Base-by-base conservation (phyloP, 2,888 invertebrate genomes). In the Drosophila aldrichi region DNA sequence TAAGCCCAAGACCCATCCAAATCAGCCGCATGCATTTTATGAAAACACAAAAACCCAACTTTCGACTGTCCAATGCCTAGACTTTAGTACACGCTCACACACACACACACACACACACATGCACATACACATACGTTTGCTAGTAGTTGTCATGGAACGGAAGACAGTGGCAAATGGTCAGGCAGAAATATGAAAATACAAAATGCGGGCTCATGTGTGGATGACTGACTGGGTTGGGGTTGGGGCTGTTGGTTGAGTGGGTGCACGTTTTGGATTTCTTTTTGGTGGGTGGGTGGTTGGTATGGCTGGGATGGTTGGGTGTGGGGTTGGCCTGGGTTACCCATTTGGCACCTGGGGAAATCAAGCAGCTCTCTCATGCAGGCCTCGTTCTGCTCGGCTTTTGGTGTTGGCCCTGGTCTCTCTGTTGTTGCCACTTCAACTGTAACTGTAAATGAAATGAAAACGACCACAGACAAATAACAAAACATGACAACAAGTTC, bases 331-430 rank as follows among this genome's bases (percentile, higher is more conserved):
- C 8, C 8, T 38, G 48, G 56, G 74, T 54, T 74, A 61, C 79
- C 66, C 67, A 79, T 77, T 70, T 76, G 88, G 78, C 88, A 87
- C 80, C 88, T 84, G 87, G 86, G 84, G 86, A 89, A 86, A 86
- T 86, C 88, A 86, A 69, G 89, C 69, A 71, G 77, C 68, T 86
- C 79, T 83, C 79, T 55, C 68, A 71, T 75, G 74, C 87, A 77
- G 71, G 77, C 88, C 68, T 69, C 55, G 58, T 58, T 66, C 69
- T 44, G 46, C 44, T 41, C 44, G 62, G 55, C 58, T 69, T 55
- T 58, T 59, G 69, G 49, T 70, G 65, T 57, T 29, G 59, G 36
- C 54, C 25, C 54, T 10, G 67, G 43, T 56, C 61, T 56, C 61
- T 67, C 64, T 77, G 73, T 69, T 80, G 70, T 77, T 80, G 73